phyloP scores from a whole-genome alignment of 2,113 vertebrate species.

The Apteryx mantelli region DNA sequence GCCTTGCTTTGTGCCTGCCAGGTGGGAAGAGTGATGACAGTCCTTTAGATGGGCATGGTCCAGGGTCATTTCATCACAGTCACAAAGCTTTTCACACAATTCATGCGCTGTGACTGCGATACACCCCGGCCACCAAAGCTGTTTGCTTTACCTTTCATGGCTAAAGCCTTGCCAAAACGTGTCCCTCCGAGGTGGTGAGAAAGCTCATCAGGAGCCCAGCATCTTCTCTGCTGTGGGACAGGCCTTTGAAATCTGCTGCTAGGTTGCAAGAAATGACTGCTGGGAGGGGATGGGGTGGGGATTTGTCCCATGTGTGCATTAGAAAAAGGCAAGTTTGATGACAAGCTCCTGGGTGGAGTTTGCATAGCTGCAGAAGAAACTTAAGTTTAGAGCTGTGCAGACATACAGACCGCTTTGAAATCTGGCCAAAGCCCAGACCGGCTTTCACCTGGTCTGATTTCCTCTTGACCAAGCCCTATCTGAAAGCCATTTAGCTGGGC shows the following conservation, averaged over 20 bases:
- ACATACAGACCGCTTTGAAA: too few relatives aligned
- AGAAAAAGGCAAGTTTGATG: neutral
- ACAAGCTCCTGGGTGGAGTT: neutral
- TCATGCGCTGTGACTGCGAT: neutral
- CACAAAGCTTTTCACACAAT: neutral
- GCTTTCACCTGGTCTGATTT: neutral
- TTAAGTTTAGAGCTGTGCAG: neutral
- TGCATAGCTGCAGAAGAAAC: rapidly evolving
- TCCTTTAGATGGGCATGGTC: neutral
- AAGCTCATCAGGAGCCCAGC: neutral
- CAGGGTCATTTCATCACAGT: neutral
- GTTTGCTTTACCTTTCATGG: neutral
- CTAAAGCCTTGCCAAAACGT: neutral
- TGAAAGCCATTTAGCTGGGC: neutral
- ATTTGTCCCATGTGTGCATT: neutral
- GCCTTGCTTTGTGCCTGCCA: neutral
- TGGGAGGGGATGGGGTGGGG: neutral
- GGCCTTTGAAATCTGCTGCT: neutral
- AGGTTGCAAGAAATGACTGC: neutral
- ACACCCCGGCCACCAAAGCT: neutral
- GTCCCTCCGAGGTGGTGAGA: neutral
- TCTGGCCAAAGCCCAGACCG: rapidly evolving
- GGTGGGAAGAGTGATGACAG: neutral
- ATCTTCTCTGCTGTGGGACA: neutral
- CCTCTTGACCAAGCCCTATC: rapidly evolving